Conservation (phyloP, 2,113 vertebrate genomes). For the Paraplagusia blochii region DNA sequence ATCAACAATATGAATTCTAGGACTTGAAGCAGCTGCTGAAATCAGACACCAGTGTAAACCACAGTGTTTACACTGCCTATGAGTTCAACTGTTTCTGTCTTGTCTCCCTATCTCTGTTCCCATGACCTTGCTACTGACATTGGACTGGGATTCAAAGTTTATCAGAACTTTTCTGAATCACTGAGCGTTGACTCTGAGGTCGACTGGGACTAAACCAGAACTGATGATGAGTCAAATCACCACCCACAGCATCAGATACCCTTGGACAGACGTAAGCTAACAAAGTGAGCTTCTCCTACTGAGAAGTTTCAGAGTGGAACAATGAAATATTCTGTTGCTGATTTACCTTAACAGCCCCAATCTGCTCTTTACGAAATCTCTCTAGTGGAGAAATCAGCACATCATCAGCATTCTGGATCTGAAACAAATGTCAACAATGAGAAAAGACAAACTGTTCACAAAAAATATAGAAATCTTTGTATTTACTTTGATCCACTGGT, state of each 20-base stretch:
- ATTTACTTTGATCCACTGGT: too few relatives aligned
- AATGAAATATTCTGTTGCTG: background rate
- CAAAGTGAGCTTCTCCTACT: background rate
- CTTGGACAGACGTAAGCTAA: background rate
- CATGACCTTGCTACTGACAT: conserved; percentile 65
- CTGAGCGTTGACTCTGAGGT: conserved; percentile 20
- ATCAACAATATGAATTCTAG: conserved; percentile 19
- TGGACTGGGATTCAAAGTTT: conserved; percentile 34
- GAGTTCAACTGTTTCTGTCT: conserved; percentile 40
- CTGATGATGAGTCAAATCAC: conserved; percentile 3
- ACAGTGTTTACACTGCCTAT: conserved; percentile 52
- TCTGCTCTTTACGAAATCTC: conserved; percentile 98
- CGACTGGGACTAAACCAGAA: conserved; percentile 11
- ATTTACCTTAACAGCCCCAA: conserved; percentile 94
- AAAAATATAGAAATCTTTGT: too few relatives aligned
- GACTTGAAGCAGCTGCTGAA: conserved; percentile 52
- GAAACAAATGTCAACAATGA: conserved; percentile 23
- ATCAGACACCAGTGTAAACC: conserved; percentile 47
- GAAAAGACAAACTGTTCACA: too few relatives aligned
- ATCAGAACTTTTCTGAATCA: conserved; percentile 41
- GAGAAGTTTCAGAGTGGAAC: background rate
- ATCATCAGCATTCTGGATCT: conserved; percentile 98
- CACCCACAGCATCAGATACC: conserved; percentile 1
- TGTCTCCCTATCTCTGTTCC: conserved; percentile 55
- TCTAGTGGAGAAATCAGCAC: conserved; percentile 95